Conservation (phyloP, 2,113 vertebrate species). For the Nansenia antarctica region DNA sequence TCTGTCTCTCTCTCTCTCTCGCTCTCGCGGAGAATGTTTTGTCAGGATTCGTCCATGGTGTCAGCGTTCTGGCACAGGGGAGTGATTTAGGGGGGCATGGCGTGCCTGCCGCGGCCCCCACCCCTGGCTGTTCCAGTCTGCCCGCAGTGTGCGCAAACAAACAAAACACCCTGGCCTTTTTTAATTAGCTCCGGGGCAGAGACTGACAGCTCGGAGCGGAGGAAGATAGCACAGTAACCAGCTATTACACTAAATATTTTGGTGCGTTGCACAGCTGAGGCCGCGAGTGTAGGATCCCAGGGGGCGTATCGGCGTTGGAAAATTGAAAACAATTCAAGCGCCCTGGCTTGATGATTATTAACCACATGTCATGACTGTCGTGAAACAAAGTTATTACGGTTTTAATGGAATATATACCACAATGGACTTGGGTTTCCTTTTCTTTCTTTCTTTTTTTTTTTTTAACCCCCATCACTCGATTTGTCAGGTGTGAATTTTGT, state of each 20-base stretch:
- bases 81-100: constrained; percentile 72
- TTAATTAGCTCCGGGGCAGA: constrained; percentile 73
- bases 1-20: constrained; percentile 21
- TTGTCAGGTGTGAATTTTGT: constrained; percentile 28
- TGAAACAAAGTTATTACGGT: constrained; percentile 20
- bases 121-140: constrained; percentile 60
- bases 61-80: constrained; percentile 67
- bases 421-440: constrained; percentile 9
- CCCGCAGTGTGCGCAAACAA: constrained; percentile 67
- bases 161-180: constrained; percentile 61
- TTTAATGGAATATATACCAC: constrained; percentile 14
- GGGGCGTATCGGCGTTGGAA: constrained; percentile 44
- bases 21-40: constrained; percentile 48
- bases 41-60: constrained; percentile 49
- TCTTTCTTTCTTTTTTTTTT: not conserved
- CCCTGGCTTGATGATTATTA: constrained; percentile 18
- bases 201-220: constrained; percentile 65
- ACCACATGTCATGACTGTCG: constrained; percentile 29
- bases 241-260: constrained; percentile 80
- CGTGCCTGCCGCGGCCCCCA: constrained; percentile 52
- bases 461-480: constrained; percentile 11
- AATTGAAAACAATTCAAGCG: constrained; percentile 39
- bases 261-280: constrained; percentile 62
- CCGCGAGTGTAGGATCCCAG: constrained; percentile 49
- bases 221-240: constrained; percentile 69